Evolutionary conservation across 2,797 vertebrate species (phyloP).

Genomic region (Parauchenoglanis ngamensis): DNA sequence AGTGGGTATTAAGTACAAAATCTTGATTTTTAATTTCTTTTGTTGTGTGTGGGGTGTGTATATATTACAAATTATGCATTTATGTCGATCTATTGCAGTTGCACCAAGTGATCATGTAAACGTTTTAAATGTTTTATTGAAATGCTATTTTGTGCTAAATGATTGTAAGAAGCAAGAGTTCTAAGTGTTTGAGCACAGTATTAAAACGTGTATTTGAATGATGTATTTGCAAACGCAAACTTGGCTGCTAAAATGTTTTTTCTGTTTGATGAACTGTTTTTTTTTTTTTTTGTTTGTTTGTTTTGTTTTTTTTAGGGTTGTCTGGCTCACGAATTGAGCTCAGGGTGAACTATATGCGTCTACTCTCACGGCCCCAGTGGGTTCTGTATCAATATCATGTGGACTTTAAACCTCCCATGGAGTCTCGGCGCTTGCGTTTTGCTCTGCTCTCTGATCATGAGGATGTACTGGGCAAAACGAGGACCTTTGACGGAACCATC

Average conservation of each 20-base stretch:
- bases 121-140: background rate
- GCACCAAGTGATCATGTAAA: background rate
- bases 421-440: conserved; percentile 82
- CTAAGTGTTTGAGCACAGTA: background rate
- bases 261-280: background rate
- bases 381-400: conserved; percentile 92
- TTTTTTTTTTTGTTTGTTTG: too few relatives aligned
- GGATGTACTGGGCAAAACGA: conserved; percentile 79
- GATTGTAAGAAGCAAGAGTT: background rate
- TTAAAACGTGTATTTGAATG: background rate
- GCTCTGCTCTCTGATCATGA: conserved; percentile 89
- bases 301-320: conserved; percentile 70
- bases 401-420: conserved; percentile 85
- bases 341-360: conserved; percentile 83
- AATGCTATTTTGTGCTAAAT: background rate
- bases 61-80: background rate
- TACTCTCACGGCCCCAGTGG: conserved; percentile 90
- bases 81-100: background rate
- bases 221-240: background rate
- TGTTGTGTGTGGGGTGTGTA: too few relatives aligned
- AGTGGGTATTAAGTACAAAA: too few relatives aligned
- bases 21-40: background rate
- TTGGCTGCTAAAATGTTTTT: background rate
- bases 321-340: conserved; percentile 77
- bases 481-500: conserved; percentile 85